Percentiles rank a stretch among this genome's conserved stretches.
Conservation (phyloP, 2,888 invertebrate genomes). For the Trissoscelio sp. region DNA sequence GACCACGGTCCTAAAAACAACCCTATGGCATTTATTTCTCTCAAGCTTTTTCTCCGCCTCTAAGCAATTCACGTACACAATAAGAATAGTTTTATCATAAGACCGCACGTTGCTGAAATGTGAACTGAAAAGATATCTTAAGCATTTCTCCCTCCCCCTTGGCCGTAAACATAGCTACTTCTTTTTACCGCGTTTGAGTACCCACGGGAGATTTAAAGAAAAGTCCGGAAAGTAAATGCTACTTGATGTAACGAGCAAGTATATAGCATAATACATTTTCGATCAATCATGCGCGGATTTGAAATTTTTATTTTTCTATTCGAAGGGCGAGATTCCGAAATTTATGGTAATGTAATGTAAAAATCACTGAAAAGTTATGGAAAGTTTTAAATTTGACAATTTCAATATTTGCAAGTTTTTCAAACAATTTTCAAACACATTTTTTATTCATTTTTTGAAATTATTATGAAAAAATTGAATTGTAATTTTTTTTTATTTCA, state of each 20-base stretch:
- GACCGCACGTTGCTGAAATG: slow-evolving; percentile 75
- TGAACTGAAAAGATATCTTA: slow-evolving; percentile 58
- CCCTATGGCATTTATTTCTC: slow-evolving; percentile 76
- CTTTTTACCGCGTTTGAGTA: slow-evolving; percentile 37
- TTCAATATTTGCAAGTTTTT: too few species aligned
- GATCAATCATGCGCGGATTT: slow-evolving; percentile 21
- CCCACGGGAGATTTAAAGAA: slow-evolving; percentile 48
- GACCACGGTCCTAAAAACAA: slow-evolving; percentile 74
- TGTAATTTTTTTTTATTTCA: too few species aligned
- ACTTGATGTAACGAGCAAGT: slow-evolving; percentile 36
- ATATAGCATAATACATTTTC: slow-evolving; percentile 16
- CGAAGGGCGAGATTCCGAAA: too few species aligned
- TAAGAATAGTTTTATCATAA: slow-evolving; percentile 81
- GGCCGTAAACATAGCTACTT: slow-evolving; percentile 43
- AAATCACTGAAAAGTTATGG: not conserved
- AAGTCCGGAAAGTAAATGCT: slow-evolving; percentile 50
- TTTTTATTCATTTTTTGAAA: too few species aligned
- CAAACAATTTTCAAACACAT: too few species aligned
- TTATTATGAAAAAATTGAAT: too few species aligned
- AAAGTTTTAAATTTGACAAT: too few species aligned
- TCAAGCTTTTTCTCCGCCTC: slow-evolving; percentile 59
- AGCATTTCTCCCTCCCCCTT: slow-evolving; percentile 23
- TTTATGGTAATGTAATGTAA: not conserved
- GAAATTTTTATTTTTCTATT: not conserved
- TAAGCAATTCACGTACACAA: slow-evolving; percentile 59